These are phyloP conservation scores for Meloidogyne hapla DNA, from an alignment of 1,140 invertebrate genomes.

Conservation along the genomic window DNA sequence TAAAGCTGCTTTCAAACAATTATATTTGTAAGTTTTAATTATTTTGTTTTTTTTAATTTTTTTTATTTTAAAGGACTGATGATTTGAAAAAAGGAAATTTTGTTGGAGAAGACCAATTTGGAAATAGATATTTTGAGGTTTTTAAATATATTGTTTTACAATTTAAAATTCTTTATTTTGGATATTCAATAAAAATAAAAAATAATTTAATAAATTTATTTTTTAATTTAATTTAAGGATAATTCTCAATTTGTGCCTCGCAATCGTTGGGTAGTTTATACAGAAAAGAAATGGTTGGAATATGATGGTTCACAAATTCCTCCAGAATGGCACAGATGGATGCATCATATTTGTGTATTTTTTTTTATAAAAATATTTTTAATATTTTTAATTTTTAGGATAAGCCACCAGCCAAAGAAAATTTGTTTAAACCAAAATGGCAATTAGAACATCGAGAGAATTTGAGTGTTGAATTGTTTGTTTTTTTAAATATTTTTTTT, in stretches of 20 bases:
- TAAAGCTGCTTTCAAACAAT: slow-evolving; percentile 45
- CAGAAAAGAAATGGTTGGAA: slow-evolving; percentile 74
- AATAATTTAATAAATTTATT: no score
- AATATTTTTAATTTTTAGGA: background rate
- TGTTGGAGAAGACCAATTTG: slow-evolving; percentile 89
- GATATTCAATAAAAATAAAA: no score
- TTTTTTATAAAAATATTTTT: background rate
- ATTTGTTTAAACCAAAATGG: slow-evolving; percentile 47
- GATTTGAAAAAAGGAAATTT: slow-evolving; percentile 40
- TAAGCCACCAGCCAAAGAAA: slow-evolving; percentile 51
- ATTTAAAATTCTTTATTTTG: no score
- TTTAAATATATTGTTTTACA: no score
- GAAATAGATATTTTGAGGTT: slow-evolving; percentile 89
- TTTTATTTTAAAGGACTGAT: slow-evolving; percentile 39
- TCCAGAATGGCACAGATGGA: slow-evolving; percentile 78
- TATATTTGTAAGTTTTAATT: slow-evolving; percentile 46
- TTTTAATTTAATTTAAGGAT: no score
- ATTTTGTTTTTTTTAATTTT: background rate
- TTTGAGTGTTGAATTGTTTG: slow-evolving; percentile 26
- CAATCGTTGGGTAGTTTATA: slow-evolving; percentile 90
- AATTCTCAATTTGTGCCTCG: slow-evolving; percentile 66
- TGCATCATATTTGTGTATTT: slow-evolving; percentile 58
- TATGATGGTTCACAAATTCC: slow-evolving; percentile 91
- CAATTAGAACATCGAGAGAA: slow-evolving; percentile 58
- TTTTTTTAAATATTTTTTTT: slow-evolving; percentile 8